These are phyloP conservation scores for Gallinago solitaria DNA, from an alignment of 2,797 vertebrate species.

Conservation along the genomic window DNA sequence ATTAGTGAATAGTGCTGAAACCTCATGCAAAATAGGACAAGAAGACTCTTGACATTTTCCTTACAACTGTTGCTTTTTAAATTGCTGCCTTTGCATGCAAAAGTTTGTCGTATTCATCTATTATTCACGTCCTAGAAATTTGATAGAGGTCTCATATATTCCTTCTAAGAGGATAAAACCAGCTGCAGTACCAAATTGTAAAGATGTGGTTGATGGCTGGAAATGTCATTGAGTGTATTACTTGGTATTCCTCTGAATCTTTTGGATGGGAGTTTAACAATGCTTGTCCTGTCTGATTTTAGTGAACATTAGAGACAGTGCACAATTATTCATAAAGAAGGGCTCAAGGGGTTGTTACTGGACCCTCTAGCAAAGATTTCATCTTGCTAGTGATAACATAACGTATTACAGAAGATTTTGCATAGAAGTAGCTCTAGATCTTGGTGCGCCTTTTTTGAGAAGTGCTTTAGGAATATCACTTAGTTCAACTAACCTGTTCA, in stretches of 20 bases:
- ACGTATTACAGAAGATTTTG: neutral
- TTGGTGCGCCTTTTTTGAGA: neutral
- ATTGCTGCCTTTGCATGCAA: neutral
- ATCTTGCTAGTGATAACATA: neutral
- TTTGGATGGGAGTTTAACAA: neutral
- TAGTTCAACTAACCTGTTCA: neutral
- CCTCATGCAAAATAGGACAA: neutral
- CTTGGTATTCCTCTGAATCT: neutral
- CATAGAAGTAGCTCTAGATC: neutral
- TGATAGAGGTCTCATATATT: neutral
- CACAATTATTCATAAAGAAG: neutral
- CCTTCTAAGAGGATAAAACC: neutral
- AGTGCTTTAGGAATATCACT: neutral
- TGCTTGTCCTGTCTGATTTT: neutral
- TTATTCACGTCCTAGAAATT: neutral
- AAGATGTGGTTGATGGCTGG: neutral
- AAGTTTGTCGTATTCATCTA: neutral
- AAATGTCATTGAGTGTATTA: neutral
- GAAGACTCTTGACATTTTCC: neutral
- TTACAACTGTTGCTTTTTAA: slow-evolving; percentile 14
- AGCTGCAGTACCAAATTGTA: neutral
- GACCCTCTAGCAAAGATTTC: neutral
- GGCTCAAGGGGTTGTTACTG: neutral
- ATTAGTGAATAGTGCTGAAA: neutral
- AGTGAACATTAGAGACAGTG: neutral